Percentiles rank a stretch among this genome's conserved stretches.
These are phyloP conservation scores for Micronisus gabar DNA, from an alignment of 2,113 vertebrate genomes.

Conservation along the genomic window DNA sequence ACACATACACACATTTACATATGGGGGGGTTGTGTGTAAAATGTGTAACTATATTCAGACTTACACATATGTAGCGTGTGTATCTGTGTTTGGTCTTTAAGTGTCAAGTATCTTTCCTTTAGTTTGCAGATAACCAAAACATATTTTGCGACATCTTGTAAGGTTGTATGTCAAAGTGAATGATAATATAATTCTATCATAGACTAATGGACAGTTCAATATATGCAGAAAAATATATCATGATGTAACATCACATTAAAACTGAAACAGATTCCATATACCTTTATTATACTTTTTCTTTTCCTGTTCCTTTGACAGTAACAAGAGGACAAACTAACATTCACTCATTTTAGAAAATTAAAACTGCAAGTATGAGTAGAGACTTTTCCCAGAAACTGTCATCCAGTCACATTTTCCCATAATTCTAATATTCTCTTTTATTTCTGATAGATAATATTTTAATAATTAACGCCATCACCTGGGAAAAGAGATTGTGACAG, in stretches of 20 bases:
- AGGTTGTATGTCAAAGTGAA: not conserved
- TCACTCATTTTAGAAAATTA: not conserved
- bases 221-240: not conserved
- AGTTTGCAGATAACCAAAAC: not conserved
- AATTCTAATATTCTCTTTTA: not conserved
- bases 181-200: not conserved
- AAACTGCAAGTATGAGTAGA: not conserved
- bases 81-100: not conserved
- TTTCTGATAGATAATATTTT: not conserved
- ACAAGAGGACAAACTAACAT: not conserved
- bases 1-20: not conserved
- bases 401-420: not conserved
- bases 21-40: not conserved
- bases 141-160: not conserved
- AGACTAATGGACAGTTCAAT: not conserved
- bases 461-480: not conserved
- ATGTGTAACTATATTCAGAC: not conserved
- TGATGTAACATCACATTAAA: not conserved
- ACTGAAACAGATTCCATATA: not conserved
- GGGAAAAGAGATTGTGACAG: not conserved
- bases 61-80: rapidly evolving
- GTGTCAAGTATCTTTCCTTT: not conserved
- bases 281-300: not conserved
- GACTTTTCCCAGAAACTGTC: not conserved
- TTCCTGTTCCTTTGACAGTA: not conserved